A percentile compares a stretch with the other conserved stretches of the same genome.
Conservation (phyloP, 2,113 vertebrate species). For the Oceanodroma tethys region DNA sequence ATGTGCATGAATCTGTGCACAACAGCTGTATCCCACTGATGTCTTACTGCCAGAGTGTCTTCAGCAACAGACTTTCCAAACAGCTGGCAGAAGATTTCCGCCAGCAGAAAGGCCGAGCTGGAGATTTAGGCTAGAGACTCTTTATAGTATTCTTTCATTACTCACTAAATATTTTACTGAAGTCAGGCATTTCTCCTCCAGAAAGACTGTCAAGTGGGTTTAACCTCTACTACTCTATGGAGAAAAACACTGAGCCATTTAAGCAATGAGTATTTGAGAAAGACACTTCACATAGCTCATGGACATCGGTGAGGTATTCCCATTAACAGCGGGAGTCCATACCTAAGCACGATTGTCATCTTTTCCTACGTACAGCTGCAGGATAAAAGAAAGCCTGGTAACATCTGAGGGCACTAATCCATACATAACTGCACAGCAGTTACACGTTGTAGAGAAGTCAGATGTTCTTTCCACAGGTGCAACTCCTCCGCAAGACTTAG, state of each 20-base stretch:
- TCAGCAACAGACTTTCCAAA: constrained; percentile 35
- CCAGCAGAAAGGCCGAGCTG: not conserved
- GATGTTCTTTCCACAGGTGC: not conserved
- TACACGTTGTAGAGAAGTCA: not conserved
- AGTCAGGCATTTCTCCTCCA: not conserved
- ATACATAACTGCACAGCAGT: not conserved
- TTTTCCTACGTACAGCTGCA: not conserved
- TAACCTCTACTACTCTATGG: not conserved
- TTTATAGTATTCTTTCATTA: not conserved
- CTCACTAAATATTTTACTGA: not conserved
- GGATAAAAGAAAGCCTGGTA: not conserved
- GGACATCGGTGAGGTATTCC: not conserved
- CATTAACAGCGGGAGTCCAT: not conserved
- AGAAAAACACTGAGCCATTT: not conserved
- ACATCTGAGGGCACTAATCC: not conserved
- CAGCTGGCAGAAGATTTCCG: not conserved
- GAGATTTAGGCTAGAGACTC: not conserved
- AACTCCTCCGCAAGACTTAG: not conserved
- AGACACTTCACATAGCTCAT: not conserved
- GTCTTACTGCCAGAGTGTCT: not conserved
- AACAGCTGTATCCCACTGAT: not conserved
- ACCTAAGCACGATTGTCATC: not conserved
- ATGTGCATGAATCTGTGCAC: not conserved
- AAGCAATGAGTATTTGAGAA: not conserved
- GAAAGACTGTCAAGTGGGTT: not conserved